These are phyloP conservation scores for Hetaerina americana DNA, from an alignment of 1,140 invertebrate genomes.

Conservation along the genomic window DNA sequence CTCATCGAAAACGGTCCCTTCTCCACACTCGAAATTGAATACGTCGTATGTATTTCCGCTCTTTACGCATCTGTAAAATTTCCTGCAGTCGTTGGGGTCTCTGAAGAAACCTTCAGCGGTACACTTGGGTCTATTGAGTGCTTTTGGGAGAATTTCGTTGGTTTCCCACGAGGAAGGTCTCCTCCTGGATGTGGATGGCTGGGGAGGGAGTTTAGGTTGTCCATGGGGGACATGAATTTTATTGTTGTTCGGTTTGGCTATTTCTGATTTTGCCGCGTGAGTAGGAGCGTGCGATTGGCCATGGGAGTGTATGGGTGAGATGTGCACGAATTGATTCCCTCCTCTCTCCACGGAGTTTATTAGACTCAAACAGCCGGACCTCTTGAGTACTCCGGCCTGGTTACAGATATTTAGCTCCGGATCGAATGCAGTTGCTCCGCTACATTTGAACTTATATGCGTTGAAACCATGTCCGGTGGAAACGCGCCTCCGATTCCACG, in stretches of 20 bases:
- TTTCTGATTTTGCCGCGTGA: not conserved
- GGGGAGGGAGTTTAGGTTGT: not conserved
- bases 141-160: not conserved
- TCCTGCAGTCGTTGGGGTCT: conserved; percentile 35
- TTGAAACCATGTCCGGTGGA: conserved; percentile 20
- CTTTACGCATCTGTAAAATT: conserved; percentile 28
- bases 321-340: not conserved
- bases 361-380: conserved; percentile 36
- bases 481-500: conserved; percentile 13
- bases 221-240: too few species aligned
- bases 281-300: not conserved
- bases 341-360: not conserved
- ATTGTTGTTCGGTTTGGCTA: not conserved
- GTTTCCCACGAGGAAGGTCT: conserved; percentile 8
- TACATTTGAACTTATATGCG: conserved; percentile 49
- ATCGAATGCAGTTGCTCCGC: conserved; percentile 55
- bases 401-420: conserved; percentile 48
- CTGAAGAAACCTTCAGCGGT: conserved; percentile 48
- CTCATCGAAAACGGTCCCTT: conserved; percentile 6
- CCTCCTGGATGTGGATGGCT: not conserved
- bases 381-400: conserved; percentile 44
- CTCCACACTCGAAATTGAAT: conserved; percentile 1
- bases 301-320: too few species aligned
- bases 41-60: conserved; percentile 12
- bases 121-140: conserved; percentile 24